Evolutionary conservation across 53 echinoderm and acorn worm genomes (phyloP).

Genomic region (Mesocentrotus franciscanus): DNA sequence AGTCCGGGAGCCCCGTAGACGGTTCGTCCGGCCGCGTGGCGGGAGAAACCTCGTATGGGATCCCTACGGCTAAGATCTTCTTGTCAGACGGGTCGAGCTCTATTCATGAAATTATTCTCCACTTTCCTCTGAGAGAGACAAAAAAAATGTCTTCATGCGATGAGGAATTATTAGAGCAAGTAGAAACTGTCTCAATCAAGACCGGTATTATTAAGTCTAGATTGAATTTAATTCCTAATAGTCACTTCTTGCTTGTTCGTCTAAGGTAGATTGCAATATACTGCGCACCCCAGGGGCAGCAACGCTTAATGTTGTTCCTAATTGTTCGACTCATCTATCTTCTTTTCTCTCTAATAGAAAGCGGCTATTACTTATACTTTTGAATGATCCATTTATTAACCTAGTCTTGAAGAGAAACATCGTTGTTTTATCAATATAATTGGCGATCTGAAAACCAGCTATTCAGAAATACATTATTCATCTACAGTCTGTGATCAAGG

Average conservation of each 20-base stretch:
- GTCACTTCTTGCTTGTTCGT: neutral
- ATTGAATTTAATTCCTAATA: conserved; percentile 45
- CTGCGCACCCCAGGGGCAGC: neutral
- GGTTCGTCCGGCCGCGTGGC: neutral
- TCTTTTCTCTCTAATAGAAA: conserved; percentile 16
- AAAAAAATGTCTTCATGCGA: neutral
- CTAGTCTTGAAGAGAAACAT: neutral
- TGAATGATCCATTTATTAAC: neutral
- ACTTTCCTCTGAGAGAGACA: neutral
- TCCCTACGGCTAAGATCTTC: conserved; percentile 50
- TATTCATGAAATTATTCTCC: conserved; percentile 15
- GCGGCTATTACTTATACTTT: neutral
- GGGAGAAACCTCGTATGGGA: conserved; percentile 13
- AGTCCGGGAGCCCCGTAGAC: neutral
- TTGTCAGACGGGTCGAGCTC: conserved; percentile 32
- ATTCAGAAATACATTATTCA: no score
- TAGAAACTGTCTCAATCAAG: conserved; percentile 34
- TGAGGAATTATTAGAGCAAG: conserved; percentile 38
- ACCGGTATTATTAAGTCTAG: conserved; percentile 43
- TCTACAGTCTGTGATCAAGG: neutral
- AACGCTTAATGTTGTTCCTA: neutral
- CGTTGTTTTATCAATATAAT: conserved; percentile 14
- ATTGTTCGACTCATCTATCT: neutral
- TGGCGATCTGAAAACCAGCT: neutral
- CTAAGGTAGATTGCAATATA: neutral